Conservation (phyloP, 2,113 vertebrate genomes). For the Mesembrinibis cayennensis region DNA sequence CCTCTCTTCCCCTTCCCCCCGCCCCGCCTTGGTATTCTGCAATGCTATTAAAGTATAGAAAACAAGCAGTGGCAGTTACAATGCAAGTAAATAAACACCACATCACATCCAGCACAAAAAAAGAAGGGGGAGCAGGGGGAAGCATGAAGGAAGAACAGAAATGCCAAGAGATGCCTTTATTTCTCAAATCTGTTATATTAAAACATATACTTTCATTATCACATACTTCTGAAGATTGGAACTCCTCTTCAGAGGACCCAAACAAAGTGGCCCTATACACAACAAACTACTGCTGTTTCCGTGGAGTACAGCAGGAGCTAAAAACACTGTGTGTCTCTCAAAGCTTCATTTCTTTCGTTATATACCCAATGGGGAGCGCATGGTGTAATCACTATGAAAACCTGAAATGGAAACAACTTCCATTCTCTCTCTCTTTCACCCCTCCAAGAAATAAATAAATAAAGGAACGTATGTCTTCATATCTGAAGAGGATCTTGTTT, state of each 20-base stretch:
- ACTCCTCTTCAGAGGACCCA: background rate
- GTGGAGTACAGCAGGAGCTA: background rate
- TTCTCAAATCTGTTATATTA: background rate
- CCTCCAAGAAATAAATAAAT: background rate
- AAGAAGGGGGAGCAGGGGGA: background rate
- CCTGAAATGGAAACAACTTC: background rate
- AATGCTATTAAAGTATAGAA: background rate
- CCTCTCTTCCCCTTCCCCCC: background rate
- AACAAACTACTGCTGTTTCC: background rate
- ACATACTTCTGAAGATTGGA: background rate
- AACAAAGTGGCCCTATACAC: rapidly evolving
- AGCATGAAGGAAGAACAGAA: background rate
- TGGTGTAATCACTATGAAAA: background rate
- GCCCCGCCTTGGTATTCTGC: rapidly evolving
- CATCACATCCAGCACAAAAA: background rate
- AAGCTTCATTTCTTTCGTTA: background rate
- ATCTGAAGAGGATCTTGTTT: background rate
- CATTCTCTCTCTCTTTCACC: background rate
- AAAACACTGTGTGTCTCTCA: background rate
- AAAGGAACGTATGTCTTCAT: background rate
- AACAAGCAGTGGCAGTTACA: background rate
- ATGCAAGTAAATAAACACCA: background rate
- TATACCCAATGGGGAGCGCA: background rate
- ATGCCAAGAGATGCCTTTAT: background rate
- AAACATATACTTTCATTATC: background rate